Evolutionary conservation across 2,888 invertebrate genomes (phyloP).

Genomic region (Hyalella azteca): DNA sequence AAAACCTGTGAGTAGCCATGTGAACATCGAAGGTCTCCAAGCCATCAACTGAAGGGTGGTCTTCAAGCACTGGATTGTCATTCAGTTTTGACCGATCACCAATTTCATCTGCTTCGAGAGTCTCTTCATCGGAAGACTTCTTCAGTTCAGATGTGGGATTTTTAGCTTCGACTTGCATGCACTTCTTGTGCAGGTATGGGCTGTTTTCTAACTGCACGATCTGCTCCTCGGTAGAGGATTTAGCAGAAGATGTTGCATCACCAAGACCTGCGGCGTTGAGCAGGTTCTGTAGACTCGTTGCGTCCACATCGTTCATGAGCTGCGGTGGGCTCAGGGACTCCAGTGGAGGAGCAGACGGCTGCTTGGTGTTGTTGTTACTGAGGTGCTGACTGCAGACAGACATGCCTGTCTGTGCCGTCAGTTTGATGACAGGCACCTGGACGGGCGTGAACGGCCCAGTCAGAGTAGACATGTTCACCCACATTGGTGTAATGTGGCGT

Average conservation of each 20-base stretch:
- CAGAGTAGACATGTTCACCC: slow-evolving; percentile 41
- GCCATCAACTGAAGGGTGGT: slow-evolving; percentile 13
- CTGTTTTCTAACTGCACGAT: not conserved
- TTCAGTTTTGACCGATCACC: not conserved
- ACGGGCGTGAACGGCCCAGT: slow-evolving; percentile 49
- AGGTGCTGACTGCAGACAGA: slow-evolving; percentile 1
- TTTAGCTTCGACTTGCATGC: not conserved
- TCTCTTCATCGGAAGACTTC: not conserved
- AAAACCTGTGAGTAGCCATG: slow-evolving; percentile 54
- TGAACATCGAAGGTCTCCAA: slow-evolving; percentile 53
- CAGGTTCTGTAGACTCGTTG: slow-evolving; percentile 23
- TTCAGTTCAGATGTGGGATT: not conserved
- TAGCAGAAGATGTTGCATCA: not conserved
- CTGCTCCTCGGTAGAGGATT: not conserved
- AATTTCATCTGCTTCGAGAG: not conserved
- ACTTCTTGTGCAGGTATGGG: slow-evolving; percentile 10
- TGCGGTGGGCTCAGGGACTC: not conserved
- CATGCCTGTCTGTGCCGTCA: slow-evolving; percentile 32
- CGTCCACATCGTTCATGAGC: not conserved
- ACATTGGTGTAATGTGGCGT: slow-evolving; percentile 9
- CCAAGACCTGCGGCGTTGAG: not conserved
- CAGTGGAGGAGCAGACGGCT: not conserved
- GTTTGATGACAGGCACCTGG: slow-evolving; percentile 17
- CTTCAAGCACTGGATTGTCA: too few species aligned
- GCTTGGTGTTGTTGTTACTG: not conserved